A percentile compares a stretch with the other conserved stretches of the same genome.
Evolutionary conservation across 2,797 vertebrate species (phyloP).

Genomic region (Otolemur crassicaudatus): DNA sequence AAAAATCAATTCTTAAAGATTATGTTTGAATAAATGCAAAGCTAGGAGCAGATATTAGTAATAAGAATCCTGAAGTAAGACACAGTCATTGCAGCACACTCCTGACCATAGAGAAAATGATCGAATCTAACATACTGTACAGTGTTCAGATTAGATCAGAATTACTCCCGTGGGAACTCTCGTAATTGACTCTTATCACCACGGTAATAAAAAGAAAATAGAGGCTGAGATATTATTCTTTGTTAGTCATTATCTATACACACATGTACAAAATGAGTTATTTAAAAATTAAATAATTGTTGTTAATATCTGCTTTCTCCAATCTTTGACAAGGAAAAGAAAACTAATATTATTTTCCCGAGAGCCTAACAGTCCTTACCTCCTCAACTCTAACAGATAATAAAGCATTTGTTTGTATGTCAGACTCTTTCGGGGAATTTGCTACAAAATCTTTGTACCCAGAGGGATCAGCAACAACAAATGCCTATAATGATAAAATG

Average conservation of each 20-base stretch:
- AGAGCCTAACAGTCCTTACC: neutral
- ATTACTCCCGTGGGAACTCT: neutral
- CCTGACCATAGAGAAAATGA: neutral
- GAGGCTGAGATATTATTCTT: neutral
- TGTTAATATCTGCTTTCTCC: neutral
- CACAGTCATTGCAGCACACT: neutral
- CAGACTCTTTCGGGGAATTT: neutral
- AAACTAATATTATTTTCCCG: neutral
- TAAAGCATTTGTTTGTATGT: neutral
- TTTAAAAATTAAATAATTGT: neutral
- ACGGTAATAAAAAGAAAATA: neutral
- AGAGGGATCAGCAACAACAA: neutral
- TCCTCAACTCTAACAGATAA: neutral
- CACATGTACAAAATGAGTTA: neutral
- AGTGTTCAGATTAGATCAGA: neutral
- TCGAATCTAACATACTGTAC: neutral
- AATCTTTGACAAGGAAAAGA: neutral
- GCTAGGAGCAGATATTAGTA: neutral
- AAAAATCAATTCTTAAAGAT: neutral
- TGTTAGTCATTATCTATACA: neutral
- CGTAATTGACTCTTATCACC: neutral
- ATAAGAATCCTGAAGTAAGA: constrained; percentile 1
- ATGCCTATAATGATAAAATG: neutral
- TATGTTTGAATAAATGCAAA: constrained; percentile 36
- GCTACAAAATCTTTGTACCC: neutral